These are phyloP conservation scores for Tenebrio molitor DNA, from an alignment of 1,140 invertebrate species.

Conservation along the genomic window DNA sequence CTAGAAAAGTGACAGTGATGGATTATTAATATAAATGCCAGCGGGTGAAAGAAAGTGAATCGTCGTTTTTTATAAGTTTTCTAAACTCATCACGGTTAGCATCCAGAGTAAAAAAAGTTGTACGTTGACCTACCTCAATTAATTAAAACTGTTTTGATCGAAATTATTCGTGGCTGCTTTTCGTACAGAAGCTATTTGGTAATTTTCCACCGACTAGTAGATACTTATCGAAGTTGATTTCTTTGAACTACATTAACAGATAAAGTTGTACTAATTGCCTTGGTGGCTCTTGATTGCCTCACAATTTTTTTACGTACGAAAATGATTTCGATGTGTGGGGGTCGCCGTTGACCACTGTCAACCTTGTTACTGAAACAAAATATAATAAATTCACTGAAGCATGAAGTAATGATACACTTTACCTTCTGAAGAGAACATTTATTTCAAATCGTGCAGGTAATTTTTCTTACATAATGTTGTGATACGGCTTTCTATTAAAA, in stretches of 20 bases:
- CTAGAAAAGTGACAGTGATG: constrained; percentile 6
- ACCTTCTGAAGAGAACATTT: neutral
- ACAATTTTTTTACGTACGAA: neutral
- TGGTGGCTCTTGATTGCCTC: constrained; percentile 2
- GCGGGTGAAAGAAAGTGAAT: neutral
- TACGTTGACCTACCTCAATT: too few relatives aligned
- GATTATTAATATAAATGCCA: neutral
- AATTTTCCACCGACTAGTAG: too few relatives aligned
- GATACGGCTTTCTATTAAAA: constrained; percentile 18
- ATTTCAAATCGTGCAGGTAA: neutral
- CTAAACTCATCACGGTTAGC: too few relatives aligned
- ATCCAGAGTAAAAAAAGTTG: too few relatives aligned
- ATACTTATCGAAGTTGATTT: neutral
- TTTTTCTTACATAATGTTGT: constrained; percentile 1
- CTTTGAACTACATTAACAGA: neutral
- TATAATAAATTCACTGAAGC: neutral
- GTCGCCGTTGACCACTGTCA: neutral
- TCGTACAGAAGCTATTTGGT: too few relatives aligned
- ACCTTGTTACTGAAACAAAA: neutral
- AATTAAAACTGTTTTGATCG: too few relatives aligned
- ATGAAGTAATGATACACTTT: neutral
- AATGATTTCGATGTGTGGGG: neutral
- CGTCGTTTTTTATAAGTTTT: too few relatives aligned
- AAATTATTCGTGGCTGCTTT: too few relatives aligned
- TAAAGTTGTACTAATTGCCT: neutral